A percentile compares a stretch with the other conserved stretches of the same genome.
These are phyloP conservation scores for Papilio elwesi DNA, from an alignment of 2,888 invertebrate genomes.

Conservation along the genomic window DNA sequence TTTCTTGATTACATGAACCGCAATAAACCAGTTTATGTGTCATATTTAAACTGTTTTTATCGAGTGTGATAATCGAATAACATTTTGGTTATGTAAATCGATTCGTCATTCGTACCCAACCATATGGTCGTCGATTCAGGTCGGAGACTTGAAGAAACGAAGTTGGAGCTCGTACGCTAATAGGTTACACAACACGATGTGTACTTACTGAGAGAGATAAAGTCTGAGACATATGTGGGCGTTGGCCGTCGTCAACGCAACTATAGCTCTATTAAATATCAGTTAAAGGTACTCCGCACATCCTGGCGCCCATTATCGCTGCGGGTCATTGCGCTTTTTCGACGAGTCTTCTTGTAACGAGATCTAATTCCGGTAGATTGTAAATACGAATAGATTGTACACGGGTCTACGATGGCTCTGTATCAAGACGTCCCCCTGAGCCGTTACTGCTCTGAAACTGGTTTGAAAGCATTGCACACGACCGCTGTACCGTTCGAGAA, in stretches of 20 bases:
- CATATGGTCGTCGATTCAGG: slow-evolving; percentile 63
- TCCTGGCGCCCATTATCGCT: slow-evolving; percentile 68
- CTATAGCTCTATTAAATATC: slow-evolving; percentile 63
- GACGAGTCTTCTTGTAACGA: slow-evolving; percentile 41
- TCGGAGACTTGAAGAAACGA: slow-evolving; percentile 61
- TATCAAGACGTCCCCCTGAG: slow-evolving; percentile 8
- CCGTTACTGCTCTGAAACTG: slow-evolving; percentile 55
- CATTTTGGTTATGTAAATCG: slow-evolving; percentile 25
- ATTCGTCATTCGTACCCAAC: slow-evolving; percentile 42
- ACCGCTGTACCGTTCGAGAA: slow-evolving; percentile 56
- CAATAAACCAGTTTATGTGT: slow-evolving; percentile 14
- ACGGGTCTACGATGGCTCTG: slow-evolving; percentile 17
- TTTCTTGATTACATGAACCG: slow-evolving; percentile 33
- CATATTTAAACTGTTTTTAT: slow-evolving; percentile 4
- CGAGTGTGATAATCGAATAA: slow-evolving; percentile 21
- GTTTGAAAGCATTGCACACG: slow-evolving; percentile 68
- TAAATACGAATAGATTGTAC: slow-evolving; percentile 15
- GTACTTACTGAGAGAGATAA: slow-evolving; percentile 78
- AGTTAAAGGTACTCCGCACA: slow-evolving; percentile 63
- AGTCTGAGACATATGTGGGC: slow-evolving; percentile 72
- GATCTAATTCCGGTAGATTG: not conserved
- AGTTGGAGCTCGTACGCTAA: slow-evolving; percentile 55
- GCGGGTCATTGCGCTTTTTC: slow-evolving; percentile 69
- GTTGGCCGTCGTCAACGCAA: slow-evolving; percentile 64
- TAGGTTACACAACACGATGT: slow-evolving; percentile 62